Evolutionary conservation across 2,797 vertebrate genomes (phyloP).

Genomic region (Limosa lapponica): DNA sequence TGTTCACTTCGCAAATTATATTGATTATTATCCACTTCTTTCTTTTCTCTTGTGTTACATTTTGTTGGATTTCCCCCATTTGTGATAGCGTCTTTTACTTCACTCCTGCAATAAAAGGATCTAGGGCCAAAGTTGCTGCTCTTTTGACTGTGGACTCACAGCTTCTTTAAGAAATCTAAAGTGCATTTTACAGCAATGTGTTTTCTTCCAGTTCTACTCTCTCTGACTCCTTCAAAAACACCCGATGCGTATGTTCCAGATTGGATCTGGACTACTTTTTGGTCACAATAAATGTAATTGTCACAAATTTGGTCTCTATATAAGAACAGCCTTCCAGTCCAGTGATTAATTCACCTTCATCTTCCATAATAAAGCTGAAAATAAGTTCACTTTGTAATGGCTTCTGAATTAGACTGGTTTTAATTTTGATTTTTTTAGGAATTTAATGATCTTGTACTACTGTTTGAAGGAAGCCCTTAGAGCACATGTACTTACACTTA

Average conservation of each 20-base stretch:
- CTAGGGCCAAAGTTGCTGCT: background rate
- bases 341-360: background rate
- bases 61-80: background rate
- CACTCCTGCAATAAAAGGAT: background rate
- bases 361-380: background rate
- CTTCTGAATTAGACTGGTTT: background rate
- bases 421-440: background rate
- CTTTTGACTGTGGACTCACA: background rate
- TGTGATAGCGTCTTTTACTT: background rate
- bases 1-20: background rate
- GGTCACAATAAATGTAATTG: background rate
- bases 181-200: background rate
- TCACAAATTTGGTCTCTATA: background rate
- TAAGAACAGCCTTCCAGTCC: background rate
- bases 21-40: background rate
- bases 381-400: background rate
- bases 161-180: background rate
- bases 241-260: background rate
- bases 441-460: background rate
- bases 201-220: background rate
- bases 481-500: fast-evolving
- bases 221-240: background rate
- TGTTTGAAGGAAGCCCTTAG: background rate
- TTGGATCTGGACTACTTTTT: background rate
- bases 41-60: background rate